phyloP scores from a whole-genome alignment of 2,888 invertebrate species.

The Drosophila monieri region DNA sequence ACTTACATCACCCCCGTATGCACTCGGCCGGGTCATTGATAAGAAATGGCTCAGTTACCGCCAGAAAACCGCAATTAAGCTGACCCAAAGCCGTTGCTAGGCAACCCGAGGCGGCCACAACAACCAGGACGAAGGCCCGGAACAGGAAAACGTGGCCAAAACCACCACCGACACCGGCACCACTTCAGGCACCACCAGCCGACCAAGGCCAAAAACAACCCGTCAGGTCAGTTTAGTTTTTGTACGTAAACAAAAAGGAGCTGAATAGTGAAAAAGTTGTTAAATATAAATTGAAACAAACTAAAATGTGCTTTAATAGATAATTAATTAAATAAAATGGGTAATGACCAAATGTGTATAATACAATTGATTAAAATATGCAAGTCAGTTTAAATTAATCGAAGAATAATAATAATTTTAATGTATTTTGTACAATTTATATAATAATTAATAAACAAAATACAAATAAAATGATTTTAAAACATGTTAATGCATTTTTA shows the following conservation, averaged over 20 bases:
- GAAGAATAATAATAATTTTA: neutral
- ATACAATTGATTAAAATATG: neutral
- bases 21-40: constrained; percentile 38
- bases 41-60: constrained; percentile 64
- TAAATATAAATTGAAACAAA: neutral
- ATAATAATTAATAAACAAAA: neutral
- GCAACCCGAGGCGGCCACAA: constrained; percentile 53
- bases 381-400: neutral
- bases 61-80: constrained; percentile 70
- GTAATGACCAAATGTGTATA: neutral
- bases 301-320: neutral
- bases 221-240: constrained; percentile 53
- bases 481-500: neutral
- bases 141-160: constrained; percentile 54
- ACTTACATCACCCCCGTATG: constrained; percentile 16
- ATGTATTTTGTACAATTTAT: too few relatives aligned
- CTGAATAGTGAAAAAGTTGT: constrained; percentile 12
- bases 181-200: constrained; percentile 27
- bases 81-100: constrained; percentile 72
- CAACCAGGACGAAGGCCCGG: constrained; percentile 27
- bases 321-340: neutral
- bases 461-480: neutral
- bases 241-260: constrained; percentile 17
- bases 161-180: constrained; percentile 58
- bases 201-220: constrained; percentile 22